Percentiles rank a stretch among this genome's conserved stretches.
phyloP scores from a whole-genome alignment of 2,113 vertebrate genomes.

The Salvelinus alpinus region DNA sequence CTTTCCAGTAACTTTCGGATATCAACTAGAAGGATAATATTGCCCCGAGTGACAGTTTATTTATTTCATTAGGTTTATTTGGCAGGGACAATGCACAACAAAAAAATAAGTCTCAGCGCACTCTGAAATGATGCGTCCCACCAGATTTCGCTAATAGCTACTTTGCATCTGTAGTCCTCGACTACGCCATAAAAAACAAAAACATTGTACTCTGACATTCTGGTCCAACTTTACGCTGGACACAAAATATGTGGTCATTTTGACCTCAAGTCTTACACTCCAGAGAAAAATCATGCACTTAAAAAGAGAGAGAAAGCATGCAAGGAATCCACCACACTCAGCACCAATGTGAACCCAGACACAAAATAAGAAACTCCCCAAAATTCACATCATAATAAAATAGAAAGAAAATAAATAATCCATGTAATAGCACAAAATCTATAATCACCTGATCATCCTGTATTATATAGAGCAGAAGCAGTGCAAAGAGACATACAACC shows the following conservation, averaged over 20 bases:
- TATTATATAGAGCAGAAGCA: constrained; percentile 67
- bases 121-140: too few species aligned
- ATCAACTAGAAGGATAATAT: too few species aligned
- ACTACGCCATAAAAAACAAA: too few species aligned
- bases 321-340: constrained; percentile 60
- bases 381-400: constrained; percentile 44
- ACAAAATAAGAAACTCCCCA: constrained; percentile 6
- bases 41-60: background rate
- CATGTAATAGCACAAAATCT: constrained; percentile 28
- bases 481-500: constrained; percentile 49
- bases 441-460: constrained; percentile 89
- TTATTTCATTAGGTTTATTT: too few species aligned
- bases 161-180: too few species aligned
- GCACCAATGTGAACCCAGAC: constrained; percentile 56
- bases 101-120: too few species aligned
- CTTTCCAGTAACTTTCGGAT: too few species aligned
- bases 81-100: too few species aligned
- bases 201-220: constrained; percentile 22
- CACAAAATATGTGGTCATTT: background rate
- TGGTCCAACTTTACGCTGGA: background rate
- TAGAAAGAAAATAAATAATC: background rate
- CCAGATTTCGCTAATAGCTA: too few species aligned
- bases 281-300: background rate
- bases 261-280: background rate
- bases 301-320: constrained; percentile 20